Evolutionary conservation across 2,113 vertebrate genomes (phyloP).

Genomic region (Ammodytes marinus): DNA sequence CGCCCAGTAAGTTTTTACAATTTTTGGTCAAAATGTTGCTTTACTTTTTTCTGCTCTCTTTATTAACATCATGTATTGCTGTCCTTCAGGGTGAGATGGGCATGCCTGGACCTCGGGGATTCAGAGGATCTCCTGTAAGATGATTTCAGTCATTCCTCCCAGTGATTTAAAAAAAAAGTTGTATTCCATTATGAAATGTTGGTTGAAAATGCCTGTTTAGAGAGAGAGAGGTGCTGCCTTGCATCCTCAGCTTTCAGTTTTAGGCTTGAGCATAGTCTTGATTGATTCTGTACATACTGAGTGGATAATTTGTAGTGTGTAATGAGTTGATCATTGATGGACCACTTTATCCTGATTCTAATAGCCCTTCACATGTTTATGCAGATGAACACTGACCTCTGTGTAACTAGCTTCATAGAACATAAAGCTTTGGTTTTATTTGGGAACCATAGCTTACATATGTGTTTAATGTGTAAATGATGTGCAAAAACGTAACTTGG

Average conservation of each 20-base stretch:
- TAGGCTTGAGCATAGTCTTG: too few species aligned
- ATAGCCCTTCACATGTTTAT: not conserved
- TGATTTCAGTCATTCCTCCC: conserved; percentile 22
- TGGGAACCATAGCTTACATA: not conserved
- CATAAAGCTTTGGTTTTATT: not conserved
- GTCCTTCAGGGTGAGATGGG: conserved; percentile 77
- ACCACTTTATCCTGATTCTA: not conserved
- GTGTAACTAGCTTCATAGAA: too few species aligned
- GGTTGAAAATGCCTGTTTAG: not conserved
- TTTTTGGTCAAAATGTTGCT: not conserved
- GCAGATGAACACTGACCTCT: not conserved
- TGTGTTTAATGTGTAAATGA: not conserved
- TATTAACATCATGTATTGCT: not conserved
- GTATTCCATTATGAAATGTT: too few species aligned
- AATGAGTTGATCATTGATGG: not conserved
- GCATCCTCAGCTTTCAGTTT: not conserved
- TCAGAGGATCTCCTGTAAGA: conserved; percentile 79
- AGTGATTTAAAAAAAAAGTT: not conserved
- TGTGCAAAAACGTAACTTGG: not conserved
- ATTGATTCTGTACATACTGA: not conserved
- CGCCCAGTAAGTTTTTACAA: conserved; percentile 65
- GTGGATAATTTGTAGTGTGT: not conserved
- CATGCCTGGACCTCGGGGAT: conserved; percentile 74
- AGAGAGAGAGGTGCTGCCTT: not conserved
- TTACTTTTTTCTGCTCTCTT: not conserved